Conservation (phyloP, 2,113 vertebrate species). For the Thermophis baileyi region DNA sequence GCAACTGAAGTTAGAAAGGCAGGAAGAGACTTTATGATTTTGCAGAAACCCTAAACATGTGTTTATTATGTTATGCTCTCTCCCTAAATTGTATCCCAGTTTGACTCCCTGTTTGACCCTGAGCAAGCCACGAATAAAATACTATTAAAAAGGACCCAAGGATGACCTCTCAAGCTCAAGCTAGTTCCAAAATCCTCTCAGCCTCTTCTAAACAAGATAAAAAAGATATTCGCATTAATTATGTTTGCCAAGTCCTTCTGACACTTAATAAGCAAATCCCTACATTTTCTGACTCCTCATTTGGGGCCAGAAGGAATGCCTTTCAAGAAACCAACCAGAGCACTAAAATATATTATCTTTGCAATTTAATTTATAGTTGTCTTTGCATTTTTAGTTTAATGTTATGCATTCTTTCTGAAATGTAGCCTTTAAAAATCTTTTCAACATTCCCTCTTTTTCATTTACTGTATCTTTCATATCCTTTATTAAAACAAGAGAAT, state of each 20-base stretch:
- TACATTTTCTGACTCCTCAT: not conserved
- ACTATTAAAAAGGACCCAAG: not conserved
- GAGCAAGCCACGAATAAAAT: not conserved
- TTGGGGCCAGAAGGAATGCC: not conserved
- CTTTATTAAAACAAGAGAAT: not conserved
- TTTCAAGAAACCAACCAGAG: not conserved
- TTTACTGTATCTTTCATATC: not conserved
- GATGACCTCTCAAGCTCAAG: not conserved
- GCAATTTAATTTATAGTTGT: not conserved
- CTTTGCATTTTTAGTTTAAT: not conserved
- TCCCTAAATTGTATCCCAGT: not conserved
- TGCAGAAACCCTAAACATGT: not conserved
- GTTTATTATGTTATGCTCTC: not conserved
- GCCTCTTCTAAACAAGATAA: not conserved
- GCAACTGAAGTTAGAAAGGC: not conserved
- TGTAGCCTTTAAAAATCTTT: not conserved
- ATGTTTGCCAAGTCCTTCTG: not conserved
- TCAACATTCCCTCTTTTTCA: not conserved
- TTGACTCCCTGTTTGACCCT: not conserved
- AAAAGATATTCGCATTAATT: not conserved
- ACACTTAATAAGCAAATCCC: not conserved
- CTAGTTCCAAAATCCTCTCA: not conserved
- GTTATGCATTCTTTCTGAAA: not conserved
- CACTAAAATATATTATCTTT: not conserved
- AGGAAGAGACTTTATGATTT: not conserved